Percentiles rank a stretch among this genome's conserved stretches.
phyloP scores from a whole-genome alignment of 2,113 vertebrate genomes.

The Alexandromys fortis region DNA sequence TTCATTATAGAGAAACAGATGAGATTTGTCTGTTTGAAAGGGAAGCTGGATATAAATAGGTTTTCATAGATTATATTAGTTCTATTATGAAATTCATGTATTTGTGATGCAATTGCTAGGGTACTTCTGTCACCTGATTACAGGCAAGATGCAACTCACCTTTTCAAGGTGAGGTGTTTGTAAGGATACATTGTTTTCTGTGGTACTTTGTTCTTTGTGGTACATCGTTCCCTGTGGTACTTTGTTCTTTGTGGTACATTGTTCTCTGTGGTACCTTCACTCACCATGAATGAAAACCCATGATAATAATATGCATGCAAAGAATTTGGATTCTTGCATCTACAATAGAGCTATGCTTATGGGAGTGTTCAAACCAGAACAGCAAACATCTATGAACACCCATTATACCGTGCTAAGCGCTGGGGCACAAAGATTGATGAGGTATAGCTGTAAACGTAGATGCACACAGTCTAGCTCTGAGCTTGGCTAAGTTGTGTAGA shows the following conservation, averaged over 20 bases:
- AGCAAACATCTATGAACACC: not conserved
- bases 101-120: slow-evolving; percentile 20
- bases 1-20: slow-evolving; percentile 55
- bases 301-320: slow-evolving; percentile 30
- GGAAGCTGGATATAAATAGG: slow-evolving; percentile 31
- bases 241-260: not conserved
- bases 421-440: not conserved
- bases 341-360: not conserved
- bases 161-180: slow-evolving; percentile 45
- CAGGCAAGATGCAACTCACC: not conserved
- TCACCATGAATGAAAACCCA: slow-evolving; percentile 8
- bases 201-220: not conserved
- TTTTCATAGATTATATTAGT: slow-evolving; percentile 48
- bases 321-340: slow-evolving; percentile 18
- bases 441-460: not conserved
- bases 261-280: not conserved
- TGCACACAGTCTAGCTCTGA: not conserved
- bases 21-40: slow-evolving; percentile 44
- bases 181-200: slow-evolving; percentile 2
- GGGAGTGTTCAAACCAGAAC: not conserved
- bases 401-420: not conserved
- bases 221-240: not conserved
- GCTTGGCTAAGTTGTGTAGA: not conserved
- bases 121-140: slow-evolving; percentile 23
- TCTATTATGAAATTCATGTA: slow-evolving; percentile 38